A percentile compares a stretch with the other conserved stretches of the same genome.
These are phyloP conservation scores for Himantopus leucocephalus DNA, from an alignment of 2,113 vertebrate species.

Conservation along the genomic window DNA sequence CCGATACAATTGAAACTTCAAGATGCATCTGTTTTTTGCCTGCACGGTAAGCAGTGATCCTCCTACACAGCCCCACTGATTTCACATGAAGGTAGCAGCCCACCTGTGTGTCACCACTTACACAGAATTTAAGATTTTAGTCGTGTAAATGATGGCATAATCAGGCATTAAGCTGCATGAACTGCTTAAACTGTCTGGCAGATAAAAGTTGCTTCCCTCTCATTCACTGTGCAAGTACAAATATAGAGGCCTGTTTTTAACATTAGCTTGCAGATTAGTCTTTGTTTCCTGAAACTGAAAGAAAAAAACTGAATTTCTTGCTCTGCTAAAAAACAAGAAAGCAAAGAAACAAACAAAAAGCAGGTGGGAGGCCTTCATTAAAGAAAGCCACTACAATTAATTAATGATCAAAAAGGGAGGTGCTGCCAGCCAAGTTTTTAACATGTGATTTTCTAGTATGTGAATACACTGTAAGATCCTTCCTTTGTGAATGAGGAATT, in stretches of 20 bases:
- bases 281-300: background rate
- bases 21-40: background rate
- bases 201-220: background rate
- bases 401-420: constrained; percentile 8
- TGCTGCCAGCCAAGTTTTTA: background rate
- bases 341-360: background rate
- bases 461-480: background rate
- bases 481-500: constrained; percentile 29
- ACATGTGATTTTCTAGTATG: background rate
- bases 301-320: background rate
- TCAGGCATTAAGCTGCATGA: background rate
- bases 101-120: background rate
- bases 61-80: background rate
- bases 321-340: background rate
- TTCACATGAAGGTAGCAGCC: background rate
- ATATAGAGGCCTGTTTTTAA: background rate
- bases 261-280: background rate
- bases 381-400: background rate
- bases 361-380: background rate
- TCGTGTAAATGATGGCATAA: background rate
- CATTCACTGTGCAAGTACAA: background rate
- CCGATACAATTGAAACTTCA: background rate
- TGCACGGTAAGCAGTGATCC: background rate
- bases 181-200: background rate
- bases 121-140: background rate